Percentiles rank a stretch among this genome's conserved stretches.
Conservation (phyloP, 2,797 vertebrate species). For the Jordanella pulchra region DNA sequence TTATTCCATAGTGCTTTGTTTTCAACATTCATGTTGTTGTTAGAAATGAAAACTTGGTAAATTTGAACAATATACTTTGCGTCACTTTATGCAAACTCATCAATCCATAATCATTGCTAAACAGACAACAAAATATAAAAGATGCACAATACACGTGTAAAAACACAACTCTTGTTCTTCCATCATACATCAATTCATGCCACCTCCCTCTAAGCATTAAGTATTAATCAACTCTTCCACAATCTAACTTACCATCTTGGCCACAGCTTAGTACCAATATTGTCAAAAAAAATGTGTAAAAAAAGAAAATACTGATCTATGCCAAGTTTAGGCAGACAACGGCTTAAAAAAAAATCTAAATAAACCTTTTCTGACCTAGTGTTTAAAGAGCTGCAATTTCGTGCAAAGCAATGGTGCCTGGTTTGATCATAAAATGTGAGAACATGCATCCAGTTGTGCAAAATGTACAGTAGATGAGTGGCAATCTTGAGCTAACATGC, state of each 20-base stretch:
- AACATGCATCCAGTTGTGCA: conserved; percentile 42
- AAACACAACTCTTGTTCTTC: conserved; percentile 7
- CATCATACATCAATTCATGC: conserved; percentile 2
- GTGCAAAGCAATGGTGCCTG: conserved; percentile 17
- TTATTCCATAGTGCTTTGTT: conserved; percentile 70
- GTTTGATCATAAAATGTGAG: conserved; percentile 32
- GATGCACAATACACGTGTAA: conserved; percentile 20
- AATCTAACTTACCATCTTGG: conserved; percentile 33
- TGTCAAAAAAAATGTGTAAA: conserved; percentile 2
- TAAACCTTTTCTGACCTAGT: conserved; percentile 10
- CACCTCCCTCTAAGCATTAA: background rate
- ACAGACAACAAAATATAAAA: conserved; percentile 25
- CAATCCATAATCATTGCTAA: conserved; percentile 33
- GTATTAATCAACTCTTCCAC: background rate
- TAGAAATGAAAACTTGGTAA: conserved; percentile 61
- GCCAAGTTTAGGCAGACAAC: conserved; percentile 20
- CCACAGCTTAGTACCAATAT: conserved; percentile 40
- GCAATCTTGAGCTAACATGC: conserved; percentile 24
- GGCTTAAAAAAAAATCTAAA: background rate
- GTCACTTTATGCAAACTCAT: conserved; percentile 49
- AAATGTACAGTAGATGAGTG: conserved; percentile 39
- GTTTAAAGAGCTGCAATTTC: conserved; percentile 21
- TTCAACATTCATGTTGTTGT: conserved; percentile 74
- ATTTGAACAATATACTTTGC: conserved; percentile 58
- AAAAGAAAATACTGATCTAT: conserved; percentile 19